phyloP scores from a whole-genome alignment of 2,797 vertebrate genomes.

The Varecia variegata region DNA sequence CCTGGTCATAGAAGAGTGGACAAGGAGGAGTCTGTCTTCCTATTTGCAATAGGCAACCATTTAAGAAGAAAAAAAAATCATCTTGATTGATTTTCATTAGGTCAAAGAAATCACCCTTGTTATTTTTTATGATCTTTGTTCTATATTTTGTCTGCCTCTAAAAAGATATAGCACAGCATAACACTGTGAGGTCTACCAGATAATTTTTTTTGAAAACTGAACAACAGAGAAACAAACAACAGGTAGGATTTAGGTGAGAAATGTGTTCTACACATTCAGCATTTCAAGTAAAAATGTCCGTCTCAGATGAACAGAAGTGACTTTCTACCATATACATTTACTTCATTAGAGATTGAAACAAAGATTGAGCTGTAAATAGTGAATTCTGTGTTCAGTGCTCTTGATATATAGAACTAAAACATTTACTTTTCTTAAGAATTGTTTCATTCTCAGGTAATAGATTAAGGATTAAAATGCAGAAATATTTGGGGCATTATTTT shows the following conservation, averaged over 20 bases:
- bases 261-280: slow-evolving; percentile 46
- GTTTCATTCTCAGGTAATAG: background rate
- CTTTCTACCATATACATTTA: background rate
- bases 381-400: slow-evolving; percentile 44
- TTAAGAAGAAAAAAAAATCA: slow-evolving; percentile 45
- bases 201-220: slow-evolving; percentile 69
- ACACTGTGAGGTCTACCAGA: slow-evolving; percentile 15
- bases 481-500: slow-evolving; percentile 30
- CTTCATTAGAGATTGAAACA: background rate
- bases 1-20: background rate
- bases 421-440: background rate
- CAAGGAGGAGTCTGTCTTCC: slow-evolving; percentile 35
- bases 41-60: slow-evolving; percentile 21
- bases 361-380: background rate
- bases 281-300: slow-evolving; percentile 31
- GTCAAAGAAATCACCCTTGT: slow-evolving; percentile 61
- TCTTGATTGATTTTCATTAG: slow-evolving; percentile 51
- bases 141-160: slow-evolving; percentile 50
- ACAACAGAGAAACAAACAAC: slow-evolving; percentile 37
- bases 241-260: slow-evolving; percentile 68
- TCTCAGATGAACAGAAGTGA: background rate
- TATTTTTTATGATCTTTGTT: slow-evolving; percentile 60
- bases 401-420: background rate
- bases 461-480: background rate
- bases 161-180: slow-evolving; percentile 38